Evolutionary conservation across 2,888 invertebrate species (phyloP).

Genomic region (Cheilosia vernalis): DNA sequence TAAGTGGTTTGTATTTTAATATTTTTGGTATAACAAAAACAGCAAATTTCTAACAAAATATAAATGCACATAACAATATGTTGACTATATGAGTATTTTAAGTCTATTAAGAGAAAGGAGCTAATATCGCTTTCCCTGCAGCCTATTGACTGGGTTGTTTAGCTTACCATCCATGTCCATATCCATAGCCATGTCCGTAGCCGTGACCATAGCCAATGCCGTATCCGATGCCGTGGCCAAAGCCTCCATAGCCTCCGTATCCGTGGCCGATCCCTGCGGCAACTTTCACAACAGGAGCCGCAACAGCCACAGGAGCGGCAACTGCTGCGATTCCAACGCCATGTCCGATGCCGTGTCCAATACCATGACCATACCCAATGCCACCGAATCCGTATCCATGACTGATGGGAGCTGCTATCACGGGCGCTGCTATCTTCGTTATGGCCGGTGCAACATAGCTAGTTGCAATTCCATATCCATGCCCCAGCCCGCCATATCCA

Average conservation of each 20-base stretch:
- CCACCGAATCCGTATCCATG: conserved; percentile 51
- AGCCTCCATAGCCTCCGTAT: conserved; percentile 70
- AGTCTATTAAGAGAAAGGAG: conserved; percentile 30
- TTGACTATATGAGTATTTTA: conserved; percentile 49
- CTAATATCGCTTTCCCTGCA: conserved; percentile 77
- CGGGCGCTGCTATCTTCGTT: conserved; percentile 40
- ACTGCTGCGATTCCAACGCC: conserved; percentile 76
- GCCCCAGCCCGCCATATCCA: conserved; percentile 51
- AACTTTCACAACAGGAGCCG: conserved; percentile 73
- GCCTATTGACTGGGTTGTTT: conserved; percentile 62
- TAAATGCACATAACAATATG: conserved; percentile 38
- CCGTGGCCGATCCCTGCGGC: conserved; percentile 76
- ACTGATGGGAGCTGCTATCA: conserved; percentile 76
- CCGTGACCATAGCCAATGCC: conserved; percentile 63
- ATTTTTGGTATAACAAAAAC: conserved; percentile 71
- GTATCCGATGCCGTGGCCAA: conserved; percentile 43
- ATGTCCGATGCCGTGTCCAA: conserved; percentile 77
- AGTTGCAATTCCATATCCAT: conserved; percentile 76
- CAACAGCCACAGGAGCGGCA: conserved; percentile 77
- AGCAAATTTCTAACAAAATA: conserved; percentile 36
- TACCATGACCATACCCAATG: conserved; percentile 77
- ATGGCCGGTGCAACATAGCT: conserved; percentile 76
- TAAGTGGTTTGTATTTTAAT: conserved; percentile 27
- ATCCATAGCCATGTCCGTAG: conserved; percentile 37
- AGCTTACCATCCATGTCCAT: conserved; percentile 78